Evolutionary conservation across 92 coral and sea anemone genomes (phyloP).

Genomic region (Galaxea fascicularis): DNA sequence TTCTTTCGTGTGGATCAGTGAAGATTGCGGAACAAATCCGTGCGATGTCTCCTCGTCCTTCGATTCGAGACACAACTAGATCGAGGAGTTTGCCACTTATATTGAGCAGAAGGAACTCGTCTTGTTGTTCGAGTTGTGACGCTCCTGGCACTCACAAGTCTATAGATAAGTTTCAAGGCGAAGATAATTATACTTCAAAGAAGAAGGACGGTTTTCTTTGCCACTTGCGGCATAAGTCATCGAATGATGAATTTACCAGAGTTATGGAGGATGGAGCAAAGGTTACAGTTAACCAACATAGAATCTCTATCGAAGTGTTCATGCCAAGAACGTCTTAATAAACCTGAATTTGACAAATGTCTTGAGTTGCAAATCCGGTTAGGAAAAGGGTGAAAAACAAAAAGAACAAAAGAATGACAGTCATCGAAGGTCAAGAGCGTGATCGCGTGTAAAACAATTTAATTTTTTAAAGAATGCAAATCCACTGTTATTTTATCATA

Average conservation of each 20-base stretch:
- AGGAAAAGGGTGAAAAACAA: background rate
- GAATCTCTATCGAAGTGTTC: slow-evolving; percentile 57
- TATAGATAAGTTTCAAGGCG: background rate
- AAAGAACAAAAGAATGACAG: background rate
- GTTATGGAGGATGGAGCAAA: slow-evolving; percentile 55
- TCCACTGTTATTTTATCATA: background rate
- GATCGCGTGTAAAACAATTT: background rate
- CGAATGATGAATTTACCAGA: slow-evolving; percentile 22
- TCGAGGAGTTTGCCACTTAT: slow-evolving; percentile 37
- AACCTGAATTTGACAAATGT: background rate
- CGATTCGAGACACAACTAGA: background rate
- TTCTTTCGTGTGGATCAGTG: slow-evolving; percentile 22
- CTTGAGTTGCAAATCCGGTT: background rate
- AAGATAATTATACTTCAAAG: background rate
- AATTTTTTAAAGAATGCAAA: background rate
- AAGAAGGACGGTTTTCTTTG: background rate
- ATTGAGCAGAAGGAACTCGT: background rate
- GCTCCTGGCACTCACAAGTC: background rate
- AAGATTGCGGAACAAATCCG: background rate
- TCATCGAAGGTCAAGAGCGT: background rate
- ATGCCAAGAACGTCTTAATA: slow-evolving; percentile 56
- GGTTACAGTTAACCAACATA: slow-evolving; percentile 48
- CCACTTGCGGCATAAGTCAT: background rate
- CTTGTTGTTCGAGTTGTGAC: slow-evolving; percentile 1
- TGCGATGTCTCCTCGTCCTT: background rate